phyloP scores from a whole-genome alignment of 2,888 invertebrate species.

The Drosophila tripunctata region DNA sequence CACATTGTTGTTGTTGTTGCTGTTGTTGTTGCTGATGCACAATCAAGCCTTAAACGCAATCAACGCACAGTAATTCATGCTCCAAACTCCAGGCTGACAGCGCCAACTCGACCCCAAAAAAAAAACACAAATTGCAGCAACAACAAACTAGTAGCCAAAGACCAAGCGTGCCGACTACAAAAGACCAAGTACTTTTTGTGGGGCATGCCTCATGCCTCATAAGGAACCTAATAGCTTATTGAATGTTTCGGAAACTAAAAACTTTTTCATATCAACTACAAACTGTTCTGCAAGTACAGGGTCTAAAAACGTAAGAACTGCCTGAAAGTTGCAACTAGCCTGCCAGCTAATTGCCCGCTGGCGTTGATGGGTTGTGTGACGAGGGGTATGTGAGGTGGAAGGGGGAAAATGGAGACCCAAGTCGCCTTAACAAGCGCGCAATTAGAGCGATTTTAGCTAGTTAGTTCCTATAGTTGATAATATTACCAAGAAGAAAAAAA shows the following conservation, averaged over 20 bases:
- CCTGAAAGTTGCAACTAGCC: conserved; percentile 19
- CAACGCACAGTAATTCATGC: conserved; percentile 79
- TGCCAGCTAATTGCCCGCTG: conserved; percentile 65
- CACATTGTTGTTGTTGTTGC: conserved; percentile 31
- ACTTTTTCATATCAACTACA: too few species aligned
- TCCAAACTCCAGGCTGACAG: conserved; percentile 59
- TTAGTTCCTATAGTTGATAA: conserved; percentile 2
- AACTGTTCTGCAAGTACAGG: too few species aligned
- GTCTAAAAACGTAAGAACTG: conserved; percentile 27
- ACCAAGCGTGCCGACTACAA: too few species aligned
- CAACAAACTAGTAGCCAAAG: conserved; percentile 2
- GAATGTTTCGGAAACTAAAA: too few species aligned
- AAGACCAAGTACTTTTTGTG: too few species aligned
- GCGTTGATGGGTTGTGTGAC: not conserved
- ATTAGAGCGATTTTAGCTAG: conserved; percentile 36
- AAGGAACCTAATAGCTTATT: too few species aligned
- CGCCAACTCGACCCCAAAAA: conserved; percentile 35
- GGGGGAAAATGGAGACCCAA: not conserved
- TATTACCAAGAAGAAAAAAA: not conserved
- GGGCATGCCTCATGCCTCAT: too few species aligned
- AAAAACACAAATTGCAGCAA: conserved; percentile 19
- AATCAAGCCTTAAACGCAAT: conserved; percentile 79
- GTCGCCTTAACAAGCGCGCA: conserved; percentile 40
- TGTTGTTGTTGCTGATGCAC: conserved; percentile 27
- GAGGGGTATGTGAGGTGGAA: not conserved